Conservation (phyloP, 2,797 vertebrate genomes). For the Hybognathus amarus region DNA sequence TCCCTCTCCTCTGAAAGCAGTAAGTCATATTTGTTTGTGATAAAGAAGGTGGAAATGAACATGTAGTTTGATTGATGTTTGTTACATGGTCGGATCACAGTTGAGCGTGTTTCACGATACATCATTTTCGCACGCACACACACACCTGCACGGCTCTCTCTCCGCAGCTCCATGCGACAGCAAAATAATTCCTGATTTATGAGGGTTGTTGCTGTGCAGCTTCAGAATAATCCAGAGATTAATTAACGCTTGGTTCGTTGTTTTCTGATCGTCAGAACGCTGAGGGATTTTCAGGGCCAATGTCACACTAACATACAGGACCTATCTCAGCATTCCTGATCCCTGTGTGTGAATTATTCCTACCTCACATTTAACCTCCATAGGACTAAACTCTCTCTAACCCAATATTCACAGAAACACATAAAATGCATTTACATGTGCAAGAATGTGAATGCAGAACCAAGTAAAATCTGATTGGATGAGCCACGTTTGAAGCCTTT, state of each 20-base stretch:
- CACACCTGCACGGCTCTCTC: conserved; percentile 32
- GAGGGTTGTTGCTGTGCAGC: conserved; percentile 19
- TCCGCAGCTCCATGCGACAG: background rate
- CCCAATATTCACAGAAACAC: background rate
- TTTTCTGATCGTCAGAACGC: conserved; percentile 39
- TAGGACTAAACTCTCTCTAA: background rate
- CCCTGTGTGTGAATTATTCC: background rate
- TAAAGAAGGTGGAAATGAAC: conserved; percentile 48
- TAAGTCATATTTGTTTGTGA: conserved; percentile 41
- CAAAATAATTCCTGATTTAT: conserved; percentile 48
- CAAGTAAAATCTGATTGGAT: background rate
- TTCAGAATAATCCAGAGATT: conserved; percentile 47
- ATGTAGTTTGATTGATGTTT: conserved; percentile 56
- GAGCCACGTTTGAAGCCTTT: no score
- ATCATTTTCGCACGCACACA: conserved; percentile 49
- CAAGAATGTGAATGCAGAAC: background rate
- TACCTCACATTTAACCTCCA: background rate
- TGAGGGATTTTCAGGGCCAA: conserved; percentile 5
- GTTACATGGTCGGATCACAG: conserved; percentile 54
- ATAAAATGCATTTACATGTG: background rate
- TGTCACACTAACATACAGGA: conserved; percentile 16
- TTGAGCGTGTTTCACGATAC: conserved; percentile 57
- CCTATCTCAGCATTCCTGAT: conserved; percentile 5
- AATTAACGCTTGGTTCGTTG: conserved; percentile 35
- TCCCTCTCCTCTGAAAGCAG: conserved; percentile 1